These are phyloP conservation scores for Parnassius smintheus DNA, from an alignment of 2,888 invertebrate genomes.

Conservation along the genomic window DNA sequence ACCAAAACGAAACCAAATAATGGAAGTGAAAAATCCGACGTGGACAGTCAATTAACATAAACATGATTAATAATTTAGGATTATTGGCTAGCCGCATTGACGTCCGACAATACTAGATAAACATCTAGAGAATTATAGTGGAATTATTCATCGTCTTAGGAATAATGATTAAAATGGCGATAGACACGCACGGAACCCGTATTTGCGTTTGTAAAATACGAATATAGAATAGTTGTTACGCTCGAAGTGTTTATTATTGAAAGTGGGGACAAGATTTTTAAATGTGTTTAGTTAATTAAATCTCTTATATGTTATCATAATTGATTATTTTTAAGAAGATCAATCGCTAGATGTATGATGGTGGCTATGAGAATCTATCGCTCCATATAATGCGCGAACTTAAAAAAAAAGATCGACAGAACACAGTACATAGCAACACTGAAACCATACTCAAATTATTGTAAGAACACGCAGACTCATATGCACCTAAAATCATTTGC, in stretches of 20 bases:
- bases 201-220: conserved; percentile 8
- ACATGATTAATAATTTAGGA: conserved; percentile 25
- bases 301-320: no score
- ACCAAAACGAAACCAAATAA: conserved; percentile 12
- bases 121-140: conserved; percentile 24
- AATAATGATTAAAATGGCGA: conserved; percentile 1
- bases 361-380: no score
- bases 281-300: neutral
- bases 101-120: conserved; percentile 23
- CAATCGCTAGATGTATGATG: no score
- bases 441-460: no score
- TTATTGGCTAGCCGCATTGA: conserved; percentile 19
- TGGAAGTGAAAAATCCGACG: conserved; percentile 18
- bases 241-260: neutral
- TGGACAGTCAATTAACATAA: conserved; percentile 22
- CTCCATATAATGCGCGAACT: no score
- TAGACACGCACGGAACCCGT: conserved; percentile 8
- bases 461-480: no score
- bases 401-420: no score
- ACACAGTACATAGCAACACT: no score
- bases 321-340: no score
- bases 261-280: neutral
- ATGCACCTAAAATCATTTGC: no score
- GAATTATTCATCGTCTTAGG: conserved; percentile 18
- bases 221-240: neutral